Conservation (phyloP, 2,888 invertebrate species). For the Ernsta delagoae region DNA sequence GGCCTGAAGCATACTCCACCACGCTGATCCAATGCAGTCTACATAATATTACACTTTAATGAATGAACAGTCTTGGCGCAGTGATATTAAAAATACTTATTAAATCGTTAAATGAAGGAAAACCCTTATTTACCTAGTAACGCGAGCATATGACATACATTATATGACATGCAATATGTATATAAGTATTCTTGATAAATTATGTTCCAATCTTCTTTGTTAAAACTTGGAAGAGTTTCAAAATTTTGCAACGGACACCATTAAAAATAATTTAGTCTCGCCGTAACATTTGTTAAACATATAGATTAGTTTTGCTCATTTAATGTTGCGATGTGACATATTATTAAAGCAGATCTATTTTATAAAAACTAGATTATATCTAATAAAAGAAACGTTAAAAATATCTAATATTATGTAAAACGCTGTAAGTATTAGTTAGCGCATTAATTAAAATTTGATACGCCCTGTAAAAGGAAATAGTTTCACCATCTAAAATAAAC, state of each 20-base stretch:
- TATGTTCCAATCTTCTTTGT: conserved; percentile 51
- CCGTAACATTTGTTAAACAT: conserved; percentile 7
- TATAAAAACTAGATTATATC: neutral
- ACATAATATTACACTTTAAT: too few relatives aligned
- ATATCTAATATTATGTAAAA: too few relatives aligned
- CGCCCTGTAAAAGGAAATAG: too few relatives aligned
- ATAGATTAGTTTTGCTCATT: neutral
- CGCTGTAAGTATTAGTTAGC: too few relatives aligned
- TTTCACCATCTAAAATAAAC: too few relatives aligned
- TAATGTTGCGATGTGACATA: conserved; percentile 12
- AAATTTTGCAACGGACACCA: conserved; percentile 42
- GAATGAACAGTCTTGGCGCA: neutral
- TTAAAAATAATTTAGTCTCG: conserved; percentile 27
- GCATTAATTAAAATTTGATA: too few relatives aligned
- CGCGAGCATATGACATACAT: conserved; percentile 4
- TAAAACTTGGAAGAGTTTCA: conserved; percentile 57
- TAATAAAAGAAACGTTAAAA: too few relatives aligned
- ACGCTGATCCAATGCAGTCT: too few relatives aligned
- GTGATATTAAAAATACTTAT: too few relatives aligned
- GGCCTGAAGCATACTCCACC: too few relatives aligned
- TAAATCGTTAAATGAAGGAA: neutral
- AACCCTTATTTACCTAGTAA: neutral
- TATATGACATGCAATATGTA: too few relatives aligned
- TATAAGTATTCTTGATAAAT: conserved; percentile 1
- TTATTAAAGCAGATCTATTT: neutral